Evolutionary conservation across 2,888 invertebrate species (phyloP).

Genomic region (Lepeophtheirus nordmannii): DNA sequence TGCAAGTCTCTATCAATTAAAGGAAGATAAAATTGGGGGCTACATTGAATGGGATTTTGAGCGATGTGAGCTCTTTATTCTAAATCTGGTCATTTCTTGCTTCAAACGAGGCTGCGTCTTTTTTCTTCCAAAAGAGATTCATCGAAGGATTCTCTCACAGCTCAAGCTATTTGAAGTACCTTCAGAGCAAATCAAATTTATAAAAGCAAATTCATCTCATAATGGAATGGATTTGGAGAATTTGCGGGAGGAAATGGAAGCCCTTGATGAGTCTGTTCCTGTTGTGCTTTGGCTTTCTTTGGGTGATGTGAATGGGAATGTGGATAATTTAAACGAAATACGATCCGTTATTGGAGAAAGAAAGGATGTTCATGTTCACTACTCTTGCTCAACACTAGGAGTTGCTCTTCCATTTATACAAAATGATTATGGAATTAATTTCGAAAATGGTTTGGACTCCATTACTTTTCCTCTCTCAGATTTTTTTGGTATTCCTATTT

Average conservation of each 20-base stretch:
- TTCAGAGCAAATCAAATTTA: not conserved
- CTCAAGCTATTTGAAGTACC: not conserved
- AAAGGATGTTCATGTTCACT: not conserved
- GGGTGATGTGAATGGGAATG: not conserved
- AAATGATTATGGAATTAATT: not conserved
- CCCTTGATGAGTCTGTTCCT: not conserved
- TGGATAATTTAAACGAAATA: slow-evolving; percentile 1
- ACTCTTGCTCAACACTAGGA: not conserved
- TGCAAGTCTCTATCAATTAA: not conserved
- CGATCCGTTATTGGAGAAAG: not conserved
- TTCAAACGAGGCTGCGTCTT: not conserved
- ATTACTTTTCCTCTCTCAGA: not conserved
- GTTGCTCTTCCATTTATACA: not conserved
- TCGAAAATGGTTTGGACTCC: not conserved
- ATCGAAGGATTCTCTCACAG: not conserved
- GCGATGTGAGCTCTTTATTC: not conserved
- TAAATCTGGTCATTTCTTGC: not conserved
- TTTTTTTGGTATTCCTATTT: not conserved
- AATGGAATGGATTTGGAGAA: not conserved
- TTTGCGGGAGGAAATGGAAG: not conserved
- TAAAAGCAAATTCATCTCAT: not conserved
- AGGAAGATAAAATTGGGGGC: not conserved
- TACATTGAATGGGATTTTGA: not conserved
- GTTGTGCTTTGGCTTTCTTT: not conserved
- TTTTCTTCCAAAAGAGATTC: not conserved